These are phyloP conservation scores for Drosophila ercepeae DNA, from an alignment of 1,140 invertebrate species.

Conservation along the genomic window DNA sequence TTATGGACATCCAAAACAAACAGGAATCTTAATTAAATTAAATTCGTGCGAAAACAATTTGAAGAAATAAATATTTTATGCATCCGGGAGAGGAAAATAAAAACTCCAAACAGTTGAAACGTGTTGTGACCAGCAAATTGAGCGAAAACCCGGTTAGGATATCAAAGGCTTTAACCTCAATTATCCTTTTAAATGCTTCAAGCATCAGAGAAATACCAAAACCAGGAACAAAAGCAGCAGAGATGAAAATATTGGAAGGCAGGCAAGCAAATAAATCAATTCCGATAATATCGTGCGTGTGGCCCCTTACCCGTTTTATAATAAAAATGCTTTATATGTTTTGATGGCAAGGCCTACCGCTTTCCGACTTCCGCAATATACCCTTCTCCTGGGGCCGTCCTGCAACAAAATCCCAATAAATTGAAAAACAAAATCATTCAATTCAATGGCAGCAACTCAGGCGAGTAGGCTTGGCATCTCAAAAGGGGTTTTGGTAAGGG, in stretches of 20 bases:
- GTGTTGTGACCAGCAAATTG: conserved; percentile 66
- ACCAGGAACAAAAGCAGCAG: not conserved
- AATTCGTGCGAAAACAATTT: conserved; percentile 73
- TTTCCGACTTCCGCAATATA: conserved; percentile 4
- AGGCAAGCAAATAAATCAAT: conserved; percentile 71
- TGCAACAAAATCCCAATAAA: conserved; percentile 73
- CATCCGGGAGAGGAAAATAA: conserved; percentile 46
- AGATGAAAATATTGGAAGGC: conserved; percentile 5
- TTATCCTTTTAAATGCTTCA: conserved; percentile 35
- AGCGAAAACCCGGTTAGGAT: conserved; percentile 34
- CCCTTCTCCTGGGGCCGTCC: not conserved
- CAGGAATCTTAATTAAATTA: conserved; percentile 75
- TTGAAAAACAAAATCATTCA: conserved; percentile 82
- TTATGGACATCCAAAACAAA: conserved; percentile 7
- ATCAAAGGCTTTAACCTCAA: conserved; percentile 57
- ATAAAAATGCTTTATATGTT: conserved; percentile 80
- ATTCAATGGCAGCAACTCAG: conserved; percentile 76
- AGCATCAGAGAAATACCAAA: not conserved
- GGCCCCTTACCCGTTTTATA: conserved; percentile 43
- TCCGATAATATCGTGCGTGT: conserved; percentile 74
- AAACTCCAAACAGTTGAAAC: conserved; percentile 56
- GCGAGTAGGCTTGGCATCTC: conserved; percentile 52
- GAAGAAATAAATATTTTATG: conserved; percentile 58
- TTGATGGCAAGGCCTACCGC: conserved; percentile 40
- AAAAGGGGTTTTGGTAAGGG: conserved; percentile 43